Percentiles rank a stretch among this genome's conserved stretches.
phyloP scores from a whole-genome alignment of 2,113 vertebrate species.

The Cavia aperea region DNA sequence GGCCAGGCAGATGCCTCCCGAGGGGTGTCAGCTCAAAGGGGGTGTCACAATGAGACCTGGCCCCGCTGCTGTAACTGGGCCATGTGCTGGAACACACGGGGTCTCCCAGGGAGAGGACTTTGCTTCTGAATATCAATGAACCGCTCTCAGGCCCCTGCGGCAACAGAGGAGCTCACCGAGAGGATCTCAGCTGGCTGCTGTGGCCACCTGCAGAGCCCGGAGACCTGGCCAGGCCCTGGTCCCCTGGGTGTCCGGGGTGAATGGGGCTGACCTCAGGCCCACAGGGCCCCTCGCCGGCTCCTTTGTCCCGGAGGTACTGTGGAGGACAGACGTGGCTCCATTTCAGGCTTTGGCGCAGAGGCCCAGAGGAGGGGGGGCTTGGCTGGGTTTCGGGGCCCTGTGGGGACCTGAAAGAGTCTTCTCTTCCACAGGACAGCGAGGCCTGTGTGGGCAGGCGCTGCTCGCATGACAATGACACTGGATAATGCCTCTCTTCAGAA shows the following conservation, averaged over 20 bases:
- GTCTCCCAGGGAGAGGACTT: not conserved
- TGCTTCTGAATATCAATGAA: not conserved
- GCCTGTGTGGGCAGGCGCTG: not conserved
- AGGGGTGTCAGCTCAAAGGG: not conserved
- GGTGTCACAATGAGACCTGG: not conserved
- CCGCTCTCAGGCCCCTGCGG: not conserved
- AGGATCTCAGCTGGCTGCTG: constrained; percentile 60
- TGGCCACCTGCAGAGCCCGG: constrained; percentile 68
- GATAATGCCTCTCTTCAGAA: constrained; percentile 60
- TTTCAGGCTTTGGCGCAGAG: constrained; percentile 27
- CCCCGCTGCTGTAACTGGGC: fast-evolving
- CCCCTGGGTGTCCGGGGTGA: constrained; percentile 34
- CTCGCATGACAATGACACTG: constrained; percentile 50
- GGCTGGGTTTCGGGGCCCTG: constrained; percentile 16
- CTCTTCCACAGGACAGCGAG: constrained; percentile 23
- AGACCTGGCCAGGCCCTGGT: constrained; percentile 43
- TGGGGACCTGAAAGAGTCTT: constrained; percentile 46
- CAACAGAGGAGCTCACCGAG: constrained; percentile 74
- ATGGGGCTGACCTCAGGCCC: not conserved
- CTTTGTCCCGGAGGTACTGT: constrained; percentile 62
- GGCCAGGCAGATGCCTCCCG: not conserved
- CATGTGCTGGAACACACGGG: not conserved
- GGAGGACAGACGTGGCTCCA: constrained; percentile 45
- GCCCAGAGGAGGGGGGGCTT: constrained; percentile 23
- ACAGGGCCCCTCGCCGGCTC: not conserved